Conservation (phyloP, 2,797 vertebrate genomes). For the Periparus ater region DNA sequence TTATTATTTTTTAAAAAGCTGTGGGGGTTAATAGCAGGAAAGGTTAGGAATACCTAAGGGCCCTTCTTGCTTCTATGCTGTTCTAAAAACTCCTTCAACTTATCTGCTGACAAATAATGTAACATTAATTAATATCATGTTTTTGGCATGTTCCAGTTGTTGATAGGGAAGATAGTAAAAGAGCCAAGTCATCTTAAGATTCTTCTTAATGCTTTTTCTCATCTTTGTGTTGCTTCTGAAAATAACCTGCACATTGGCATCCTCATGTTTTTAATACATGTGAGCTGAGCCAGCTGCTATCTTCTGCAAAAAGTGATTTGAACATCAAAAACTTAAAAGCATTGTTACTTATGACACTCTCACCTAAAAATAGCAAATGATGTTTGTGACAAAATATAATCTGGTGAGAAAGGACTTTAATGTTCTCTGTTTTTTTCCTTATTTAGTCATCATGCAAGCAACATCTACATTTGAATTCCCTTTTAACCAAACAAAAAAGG, state of each 20-base stretch:
- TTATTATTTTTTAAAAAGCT: background rate
- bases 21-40: background rate
- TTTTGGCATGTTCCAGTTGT: background rate
- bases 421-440: background rate
- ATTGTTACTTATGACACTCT: background rate
- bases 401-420: background rate
- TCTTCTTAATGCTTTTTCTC: background rate
- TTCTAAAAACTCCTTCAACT: background rate
- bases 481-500: background rate
- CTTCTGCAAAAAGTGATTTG: background rate
- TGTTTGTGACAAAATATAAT: background rate
- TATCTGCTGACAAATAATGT: background rate
- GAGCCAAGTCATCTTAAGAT: background rate
- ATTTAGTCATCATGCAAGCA: background rate
- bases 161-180: background rate
- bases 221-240: background rate
- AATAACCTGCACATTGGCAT: background rate
- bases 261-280: background rate
- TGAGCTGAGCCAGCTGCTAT: background rate
- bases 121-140: background rate
- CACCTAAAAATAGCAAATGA: background rate
- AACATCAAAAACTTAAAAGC: background rate
- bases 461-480: background rate
- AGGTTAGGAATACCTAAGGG: background rate
- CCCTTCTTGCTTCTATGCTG: background rate